Evolutionary conservation across 2,797 vertebrate species (phyloP).

Genomic region (Halcyon smyrnensis): DNA sequence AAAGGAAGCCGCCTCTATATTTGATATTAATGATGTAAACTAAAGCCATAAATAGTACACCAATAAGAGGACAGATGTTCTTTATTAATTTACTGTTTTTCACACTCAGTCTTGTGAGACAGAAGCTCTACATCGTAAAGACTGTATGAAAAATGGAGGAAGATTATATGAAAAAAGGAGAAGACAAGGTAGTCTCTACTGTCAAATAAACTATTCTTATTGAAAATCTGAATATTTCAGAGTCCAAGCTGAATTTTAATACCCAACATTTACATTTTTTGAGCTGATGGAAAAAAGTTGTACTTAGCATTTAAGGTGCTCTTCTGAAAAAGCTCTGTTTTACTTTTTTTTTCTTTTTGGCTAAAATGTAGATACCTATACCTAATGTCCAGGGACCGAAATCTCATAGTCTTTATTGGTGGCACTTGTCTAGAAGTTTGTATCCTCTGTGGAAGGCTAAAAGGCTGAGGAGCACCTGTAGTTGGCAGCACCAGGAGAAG

Average conservation of each 20-base stretch:
- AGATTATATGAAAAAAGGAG: neutral
- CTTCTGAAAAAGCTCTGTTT: neutral
- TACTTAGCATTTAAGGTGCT: neutral
- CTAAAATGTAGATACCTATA: neutral
- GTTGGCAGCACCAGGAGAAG: neutral
- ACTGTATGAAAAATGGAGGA: neutral
- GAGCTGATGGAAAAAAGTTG: neutral
- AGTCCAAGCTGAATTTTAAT: neutral
- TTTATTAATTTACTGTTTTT: slow-evolving; percentile 15
- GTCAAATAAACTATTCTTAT: neutral
- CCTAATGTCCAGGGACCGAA: neutral
- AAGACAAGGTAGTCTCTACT: neutral
- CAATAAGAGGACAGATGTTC: neutral
- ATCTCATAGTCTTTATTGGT: neutral
- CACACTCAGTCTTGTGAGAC: neutral
- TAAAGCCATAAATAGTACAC: neutral
- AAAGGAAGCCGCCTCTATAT: neutral
- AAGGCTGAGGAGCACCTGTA: neutral
- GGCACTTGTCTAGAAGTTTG: neutral
- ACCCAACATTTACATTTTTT: neutral
- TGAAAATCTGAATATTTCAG: neutral
- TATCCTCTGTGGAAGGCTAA: neutral
- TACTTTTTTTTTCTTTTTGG: neutral
- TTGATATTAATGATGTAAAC: neutral
- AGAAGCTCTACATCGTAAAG: neutral